Evolutionary conservation across 1,140 invertebrate species (phyloP), one percentile per base, ranked within the genome.

Genomic region (Euglossa dilemma): DNA sequence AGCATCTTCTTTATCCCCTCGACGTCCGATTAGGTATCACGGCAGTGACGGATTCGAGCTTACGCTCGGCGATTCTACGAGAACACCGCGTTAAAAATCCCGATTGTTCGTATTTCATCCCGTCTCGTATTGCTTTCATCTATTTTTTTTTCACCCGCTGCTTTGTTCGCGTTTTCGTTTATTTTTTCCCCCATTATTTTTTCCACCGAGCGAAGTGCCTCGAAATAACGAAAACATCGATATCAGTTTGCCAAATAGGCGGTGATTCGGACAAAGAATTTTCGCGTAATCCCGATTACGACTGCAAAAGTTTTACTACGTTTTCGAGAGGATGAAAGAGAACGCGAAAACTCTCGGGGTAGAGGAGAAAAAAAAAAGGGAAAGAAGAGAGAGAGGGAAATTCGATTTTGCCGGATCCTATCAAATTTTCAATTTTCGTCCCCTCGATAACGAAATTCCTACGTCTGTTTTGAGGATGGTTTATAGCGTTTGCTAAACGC

Each of bases 401-500:
- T 4, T 8, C 54, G n/a, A 74, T 45, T 74, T 20, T 28, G 20
- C 6, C 23, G 23, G 11, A 12, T 61, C 56, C 7, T 59, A 2
- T 59, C 14, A 45, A 16, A 45, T 74, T 74, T 61, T 43, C 56
- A 43, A 59, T 74, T 73, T 73, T 36, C 54, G 36, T 20, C 23
- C 69, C 69, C 16, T 52, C 36, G 50, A 6, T 74, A 74, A 74
- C 67, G 54, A 25, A 28, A 57, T 75, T 64, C 23, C 6, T 36
- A n/a, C 70, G 25, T 66, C 76, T 86, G 74, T 78, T 83, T 86
- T 70, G 67, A 84, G 50, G 70, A 63, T 20, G 69, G 87, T 80
- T 91, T 80, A 79, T 57, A 88, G 80, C 87, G 67, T 54, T 88
- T 89, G 73, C 90, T 90, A 85, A 86, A 80, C 85, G 78, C 76